Conservation (phyloP, 2,797 vertebrate genomes). For the Propithecus perrieri region DNA sequence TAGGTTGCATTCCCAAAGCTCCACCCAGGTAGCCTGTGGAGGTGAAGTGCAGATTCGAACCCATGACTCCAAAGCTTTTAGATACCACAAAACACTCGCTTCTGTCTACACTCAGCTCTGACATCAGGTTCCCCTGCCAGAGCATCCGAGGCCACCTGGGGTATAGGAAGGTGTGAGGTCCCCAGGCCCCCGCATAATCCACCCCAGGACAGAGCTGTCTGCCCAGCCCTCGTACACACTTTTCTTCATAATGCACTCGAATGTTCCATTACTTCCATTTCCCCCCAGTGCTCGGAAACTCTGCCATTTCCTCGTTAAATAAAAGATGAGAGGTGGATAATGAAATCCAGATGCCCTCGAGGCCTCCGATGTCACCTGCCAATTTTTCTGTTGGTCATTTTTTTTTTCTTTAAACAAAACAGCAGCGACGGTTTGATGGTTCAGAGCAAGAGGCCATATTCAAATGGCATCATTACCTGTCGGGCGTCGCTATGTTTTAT, state of each 20-base stretch:
- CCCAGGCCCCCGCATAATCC: not conserved
- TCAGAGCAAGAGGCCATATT: conserved; percentile 68
- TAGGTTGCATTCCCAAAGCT: not conserved
- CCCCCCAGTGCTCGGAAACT: conserved; percentile 17
- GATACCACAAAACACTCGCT: not conserved
- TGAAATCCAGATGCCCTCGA: conserved; percentile 55
- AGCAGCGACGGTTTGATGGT: conserved; percentile 15
- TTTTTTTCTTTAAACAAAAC: conserved; percentile 42
- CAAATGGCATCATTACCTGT: conserved; percentile 65
- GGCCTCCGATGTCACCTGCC: conserved; percentile 56
- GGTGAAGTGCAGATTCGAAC: not conserved
- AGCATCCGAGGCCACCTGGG: not conserved
- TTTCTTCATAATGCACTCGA: not conserved
- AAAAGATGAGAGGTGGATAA: conserved; percentile 40
- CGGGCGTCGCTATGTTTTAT: conserved; percentile 48
- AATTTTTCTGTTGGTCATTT: conserved; percentile 56
- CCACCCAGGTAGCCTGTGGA: not conserved
- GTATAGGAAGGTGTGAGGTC: not conserved
- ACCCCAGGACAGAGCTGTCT: not conserved
- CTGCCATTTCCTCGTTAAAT: conserved; percentile 59
- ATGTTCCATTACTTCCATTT: not conserved
- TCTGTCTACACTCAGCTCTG: not conserved
- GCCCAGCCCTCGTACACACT: not conserved
- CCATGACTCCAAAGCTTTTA: not conserved
- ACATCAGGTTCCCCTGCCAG: not conserved